A percentile compares a stretch with the other conserved stretches of the same genome.
Evolutionary conservation across 35 echinoderm and acorn worm genomes (phyloP).

Genomic region (Anneissia japonica): DNA sequence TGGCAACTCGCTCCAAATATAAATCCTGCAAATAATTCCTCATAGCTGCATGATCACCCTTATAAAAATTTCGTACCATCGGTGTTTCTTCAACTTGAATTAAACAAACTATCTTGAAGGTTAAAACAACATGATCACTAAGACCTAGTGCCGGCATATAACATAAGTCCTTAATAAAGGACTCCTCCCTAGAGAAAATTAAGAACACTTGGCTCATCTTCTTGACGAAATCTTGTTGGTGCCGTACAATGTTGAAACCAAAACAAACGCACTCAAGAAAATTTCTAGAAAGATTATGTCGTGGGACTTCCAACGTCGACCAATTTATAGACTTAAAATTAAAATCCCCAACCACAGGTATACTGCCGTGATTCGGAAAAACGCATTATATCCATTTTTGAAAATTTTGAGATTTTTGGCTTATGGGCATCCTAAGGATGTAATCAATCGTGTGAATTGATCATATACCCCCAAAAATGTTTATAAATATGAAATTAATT

Average conservation of each 20-base stretch:
- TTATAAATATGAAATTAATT: too few relatives aligned
- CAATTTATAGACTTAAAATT: conserved; percentile 1
- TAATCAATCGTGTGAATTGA: too few relatives aligned
- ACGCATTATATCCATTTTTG: too few relatives aligned
- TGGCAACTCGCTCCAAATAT: background rate
- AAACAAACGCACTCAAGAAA: background rate
- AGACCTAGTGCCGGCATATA: background rate
- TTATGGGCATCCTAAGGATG: too few relatives aligned
- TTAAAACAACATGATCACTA: conserved; percentile 4
- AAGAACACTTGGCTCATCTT: background rate
- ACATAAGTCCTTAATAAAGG: too few relatives aligned
- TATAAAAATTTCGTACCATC: background rate
- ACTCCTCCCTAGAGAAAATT: background rate
- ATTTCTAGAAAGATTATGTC: too few relatives aligned
- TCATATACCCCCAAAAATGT: too few relatives aligned
- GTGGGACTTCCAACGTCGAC: background rate
- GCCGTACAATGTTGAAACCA: background rate
- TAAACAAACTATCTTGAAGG: background rate
- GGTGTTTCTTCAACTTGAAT: background rate
- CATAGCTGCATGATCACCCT: background rate
- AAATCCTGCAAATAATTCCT: background rate
- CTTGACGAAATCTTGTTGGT: background rate
- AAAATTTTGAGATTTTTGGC: too few relatives aligned
- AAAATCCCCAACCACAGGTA: background rate
- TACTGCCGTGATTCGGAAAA: too few relatives aligned